Base-by-base conservation (phyloP, 2,113 vertebrate species). In the Lasiurus borealis region DNA sequence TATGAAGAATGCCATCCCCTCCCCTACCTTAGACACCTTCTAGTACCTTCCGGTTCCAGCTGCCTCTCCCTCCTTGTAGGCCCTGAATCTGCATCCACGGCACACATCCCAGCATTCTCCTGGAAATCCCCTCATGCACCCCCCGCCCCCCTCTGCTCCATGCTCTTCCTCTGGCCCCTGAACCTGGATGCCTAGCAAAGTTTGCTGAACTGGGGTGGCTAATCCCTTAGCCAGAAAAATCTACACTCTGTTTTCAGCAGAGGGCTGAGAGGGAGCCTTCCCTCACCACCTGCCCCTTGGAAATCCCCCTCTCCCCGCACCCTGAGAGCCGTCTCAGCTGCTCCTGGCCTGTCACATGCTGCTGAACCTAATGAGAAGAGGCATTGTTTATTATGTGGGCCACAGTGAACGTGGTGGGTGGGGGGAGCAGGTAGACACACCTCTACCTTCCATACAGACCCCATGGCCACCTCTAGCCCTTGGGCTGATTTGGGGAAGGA, bases 281-380 rank as follows among this genome's bases (percentile, higher is more conserved):
- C 69, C 44, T 90, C 44, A 36, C 59, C 27, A 54, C 82, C 82
- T 81, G 69, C 36, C 57, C 52, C 92, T 83, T 68, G 90, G 95
- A 96, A 96, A 95, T 90, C 85, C 94, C 90, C 90, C 40, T 94
- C 21, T 80, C 62, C 66, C 66, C 77, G 29, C 92, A 52, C 73
- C 62, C 78, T 93, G 82, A 90, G 57, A 83, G 92, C 90, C 62
- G 18, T 92, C 93, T 96, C 92, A 95, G 92, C 95, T 96, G 96
- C 90, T 95, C 88, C 66, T 50, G 68, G 84, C 66, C 73, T 95
- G 90, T 96, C 96, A 95, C 88, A 95, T 94, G 97, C 75, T 66
- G 62, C 89, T 73, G 77, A 85, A 87, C 57, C 52, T 54, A 85
- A 94, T 92, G 85, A 97, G 96, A 96, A 91, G 96, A 91, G 75